Conservation (phyloP, 1,140 invertebrate genomes). For the Portunus trituberculatus region DNA sequence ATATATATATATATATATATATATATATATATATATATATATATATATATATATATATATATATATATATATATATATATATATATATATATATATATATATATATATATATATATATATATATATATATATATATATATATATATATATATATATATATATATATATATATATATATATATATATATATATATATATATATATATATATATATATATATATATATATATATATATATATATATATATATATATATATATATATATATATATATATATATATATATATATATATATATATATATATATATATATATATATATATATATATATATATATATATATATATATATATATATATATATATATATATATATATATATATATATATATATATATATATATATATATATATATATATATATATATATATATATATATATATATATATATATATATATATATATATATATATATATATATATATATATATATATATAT, state of each 20-base stretch:
- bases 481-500: conserved; percentile 52
- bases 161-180: conserved; percentile 24
- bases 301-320: conserved; percentile 48
- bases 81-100: no score
- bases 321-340: conserved; percentile 44
- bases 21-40: conserved; percentile 32
- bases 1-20: background rate
- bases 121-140: background rate
- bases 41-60: conserved; percentile 28
- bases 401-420: conserved; percentile 30
- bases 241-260: background rate
- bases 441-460: no score
- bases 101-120: no score
- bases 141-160: conserved; percentile 52
- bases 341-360: background rate
- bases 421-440: no score
- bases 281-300: no score
- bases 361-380: conserved; percentile 31
- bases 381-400: conserved; percentile 21
- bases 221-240: conserved; percentile 27
- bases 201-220: conserved; percentile 32
- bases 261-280: no score
- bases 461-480: background rate
- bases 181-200: background rate
- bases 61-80: conserved; percentile 16